phyloP scores from a whole-genome alignment of 2,888 invertebrate species.

The Drosophila limbata region DNA sequence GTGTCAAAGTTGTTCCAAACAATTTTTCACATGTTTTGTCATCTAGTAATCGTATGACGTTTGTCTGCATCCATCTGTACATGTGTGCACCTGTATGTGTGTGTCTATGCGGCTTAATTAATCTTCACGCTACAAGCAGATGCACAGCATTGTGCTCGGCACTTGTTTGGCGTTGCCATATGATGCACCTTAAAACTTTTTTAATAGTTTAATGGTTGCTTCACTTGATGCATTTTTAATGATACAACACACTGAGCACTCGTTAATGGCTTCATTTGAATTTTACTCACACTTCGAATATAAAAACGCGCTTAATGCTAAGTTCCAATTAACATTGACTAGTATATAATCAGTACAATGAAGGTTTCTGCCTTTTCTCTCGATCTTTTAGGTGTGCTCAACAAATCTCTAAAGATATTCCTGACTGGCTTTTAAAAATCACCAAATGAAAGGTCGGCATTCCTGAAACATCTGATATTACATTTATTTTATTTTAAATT shows the following conservation, averaged over 20 bases:
- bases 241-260: constrained; percentile 6
- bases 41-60: constrained; percentile 38
- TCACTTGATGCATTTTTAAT: constrained; percentile 42
- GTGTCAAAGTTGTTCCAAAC: constrained; percentile 71
- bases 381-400: neutral
- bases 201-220: constrained; percentile 61
- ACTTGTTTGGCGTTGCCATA: constrained; percentile 15
- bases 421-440: no score
- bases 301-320: neutral
- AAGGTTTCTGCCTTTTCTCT: neutral
- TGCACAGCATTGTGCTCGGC: constrained; percentile 17
- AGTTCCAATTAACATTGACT: neutral
- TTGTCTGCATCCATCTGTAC: constrained; percentile 21
- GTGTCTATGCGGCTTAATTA: constrained; percentile 58
- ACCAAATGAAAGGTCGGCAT: no score
- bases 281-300: neutral
- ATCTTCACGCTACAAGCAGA: constrained; percentile 45
- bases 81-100: neutral
- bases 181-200: constrained; percentile 55
- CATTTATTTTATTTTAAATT: no score
- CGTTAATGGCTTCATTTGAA: constrained; percentile 19
- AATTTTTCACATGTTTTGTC: constrained; percentile 61
- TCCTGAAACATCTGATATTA: no score
- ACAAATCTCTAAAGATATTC: no score
- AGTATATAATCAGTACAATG: neutral